Conservation (phyloP, 2,797 vertebrate genomes). For the Pseudochromis fuscus region DNA sequence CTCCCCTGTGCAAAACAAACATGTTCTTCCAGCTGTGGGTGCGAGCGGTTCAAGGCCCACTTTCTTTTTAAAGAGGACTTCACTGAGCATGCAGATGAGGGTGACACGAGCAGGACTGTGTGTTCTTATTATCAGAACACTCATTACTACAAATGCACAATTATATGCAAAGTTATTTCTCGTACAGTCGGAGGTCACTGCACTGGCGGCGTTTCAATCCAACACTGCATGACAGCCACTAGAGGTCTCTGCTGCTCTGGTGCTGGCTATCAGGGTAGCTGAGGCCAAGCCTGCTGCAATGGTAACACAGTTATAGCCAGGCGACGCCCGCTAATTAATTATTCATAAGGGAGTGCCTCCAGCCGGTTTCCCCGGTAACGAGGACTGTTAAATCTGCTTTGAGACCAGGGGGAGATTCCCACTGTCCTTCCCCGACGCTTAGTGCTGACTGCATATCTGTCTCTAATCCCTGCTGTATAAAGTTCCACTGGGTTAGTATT, state of each 20-base stretch:
- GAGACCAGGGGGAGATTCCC: slow-evolving; percentile 77
- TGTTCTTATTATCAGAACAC: slow-evolving; percentile 4
- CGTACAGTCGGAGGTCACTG: slow-evolving; percentile 26
- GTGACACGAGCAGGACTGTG: slow-evolving; percentile 1
- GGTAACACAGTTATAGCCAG: slow-evolving; percentile 67
- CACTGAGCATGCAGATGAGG: slow-evolving; percentile 20
- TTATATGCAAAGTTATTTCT: slow-evolving; percentile 26
- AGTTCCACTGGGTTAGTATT: slow-evolving; percentile 64
- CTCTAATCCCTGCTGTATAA: slow-evolving; percentile 52
- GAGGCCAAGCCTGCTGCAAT: slow-evolving; percentile 69
- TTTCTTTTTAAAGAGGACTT: not conserved
- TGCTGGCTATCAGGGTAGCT: slow-evolving; percentile 13
- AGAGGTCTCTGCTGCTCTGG: slow-evolving; percentile 75
- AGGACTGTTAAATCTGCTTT: slow-evolving; percentile 65
- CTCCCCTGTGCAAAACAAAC: slow-evolving; percentile 52
- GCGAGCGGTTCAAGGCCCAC: slow-evolving; percentile 20
- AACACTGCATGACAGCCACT: slow-evolving; percentile 61
- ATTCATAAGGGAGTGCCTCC: slow-evolving; percentile 80
- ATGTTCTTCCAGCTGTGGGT: slow-evolving; percentile 2
- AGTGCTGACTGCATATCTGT: slow-evolving; percentile 56
- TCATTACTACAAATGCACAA: slow-evolving; percentile 22
- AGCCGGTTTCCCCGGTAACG: slow-evolving; percentile 74
- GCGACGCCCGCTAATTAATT: slow-evolving; percentile 68
- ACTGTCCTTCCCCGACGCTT: slow-evolving; percentile 53
- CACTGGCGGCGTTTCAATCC: slow-evolving; percentile 5